Conservation (phyloP, 2,888 invertebrate genomes). For the Kuschelorhynchus macadamiae region DNA sequence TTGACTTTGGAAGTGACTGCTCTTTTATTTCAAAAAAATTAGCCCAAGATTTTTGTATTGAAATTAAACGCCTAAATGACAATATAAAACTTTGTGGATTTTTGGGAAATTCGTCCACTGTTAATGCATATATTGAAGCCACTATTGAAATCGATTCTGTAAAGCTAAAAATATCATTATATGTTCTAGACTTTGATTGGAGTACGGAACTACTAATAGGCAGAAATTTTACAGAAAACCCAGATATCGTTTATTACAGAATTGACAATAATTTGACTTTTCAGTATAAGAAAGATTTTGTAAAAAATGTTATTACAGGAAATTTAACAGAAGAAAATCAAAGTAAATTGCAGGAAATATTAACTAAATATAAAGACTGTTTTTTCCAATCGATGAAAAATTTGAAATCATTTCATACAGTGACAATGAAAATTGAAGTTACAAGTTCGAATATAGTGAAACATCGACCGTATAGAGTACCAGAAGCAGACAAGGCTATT, state of each 20-base stretch:
- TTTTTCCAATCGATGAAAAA: slow-evolving; percentile 6
- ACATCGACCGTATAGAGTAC: slow-evolving; percentile 11
- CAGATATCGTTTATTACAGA: slow-evolving; percentile 16
- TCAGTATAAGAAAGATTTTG: slow-evolving; percentile 22
- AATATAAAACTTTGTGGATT: slow-evolving; percentile 21
- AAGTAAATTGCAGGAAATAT: background rate
- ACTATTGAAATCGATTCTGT: slow-evolving; percentile 15
- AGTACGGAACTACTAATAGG: slow-evolving; percentile 16
- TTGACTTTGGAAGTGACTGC: slow-evolving; percentile 28
- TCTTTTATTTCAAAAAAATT: slow-evolving; percentile 27
- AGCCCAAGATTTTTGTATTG: slow-evolving; percentile 1
- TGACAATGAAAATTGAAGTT: slow-evolving; percentile 24
- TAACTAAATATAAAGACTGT: background rate
- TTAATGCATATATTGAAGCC: slow-evolving; percentile 10
- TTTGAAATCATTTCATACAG: slow-evolving; percentile 22
- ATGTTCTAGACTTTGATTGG: slow-evolving; percentile 18
- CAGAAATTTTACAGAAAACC: slow-evolving; percentile 27
- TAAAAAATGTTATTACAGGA: no score
- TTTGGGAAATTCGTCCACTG: slow-evolving; percentile 18
- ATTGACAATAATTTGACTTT: slow-evolving; percentile 20
- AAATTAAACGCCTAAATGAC: background rate
- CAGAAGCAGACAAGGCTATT: slow-evolving; percentile 6
- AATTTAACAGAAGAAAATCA: no score
- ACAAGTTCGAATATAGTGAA: slow-evolving; percentile 6
- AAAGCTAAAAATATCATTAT: slow-evolving; percentile 5